phyloP scores from a whole-genome alignment of 2,797 vertebrate species.

The Taeniopygia guttata region DNA sequence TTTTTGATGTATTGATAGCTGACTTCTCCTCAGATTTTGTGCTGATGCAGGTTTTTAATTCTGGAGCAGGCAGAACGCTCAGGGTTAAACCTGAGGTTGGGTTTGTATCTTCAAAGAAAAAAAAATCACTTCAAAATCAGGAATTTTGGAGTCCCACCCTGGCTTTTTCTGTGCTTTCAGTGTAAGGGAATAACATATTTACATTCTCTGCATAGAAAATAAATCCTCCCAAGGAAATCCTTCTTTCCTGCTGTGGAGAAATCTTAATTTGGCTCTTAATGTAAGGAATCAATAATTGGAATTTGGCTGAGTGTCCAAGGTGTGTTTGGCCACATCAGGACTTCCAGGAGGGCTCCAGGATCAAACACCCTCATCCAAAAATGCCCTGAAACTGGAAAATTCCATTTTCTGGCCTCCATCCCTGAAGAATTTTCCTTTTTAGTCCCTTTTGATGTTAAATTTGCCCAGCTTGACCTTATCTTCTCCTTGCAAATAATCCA shows the following conservation, averaged over 20 bases:
- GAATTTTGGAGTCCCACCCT: background rate
- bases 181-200: background rate
- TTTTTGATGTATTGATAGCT: background rate
- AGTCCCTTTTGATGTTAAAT: background rate
- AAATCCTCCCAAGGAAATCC: background rate
- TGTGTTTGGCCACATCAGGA: background rate
- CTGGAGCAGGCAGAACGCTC: background rate
- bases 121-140: background rate
- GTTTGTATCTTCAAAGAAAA: background rate
- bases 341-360: background rate
- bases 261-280: background rate
- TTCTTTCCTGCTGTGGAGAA: conserved; percentile 9
- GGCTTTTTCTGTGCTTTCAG: background rate
- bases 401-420: background rate
- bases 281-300: background rate
- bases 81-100: background rate
- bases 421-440: background rate
- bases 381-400: background rate
- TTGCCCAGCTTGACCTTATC: background rate
- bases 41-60: background rate
- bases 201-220: background rate
- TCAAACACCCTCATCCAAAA: background rate
- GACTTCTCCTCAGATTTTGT: background rate
- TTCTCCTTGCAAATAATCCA: background rate
- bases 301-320: background rate